Percentiles rank a stretch among this genome's conserved stretches.
Evolutionary conservation across 2,113 vertebrate genomes (phyloP).

Genomic region (Acrocephalus kingi): DNA sequence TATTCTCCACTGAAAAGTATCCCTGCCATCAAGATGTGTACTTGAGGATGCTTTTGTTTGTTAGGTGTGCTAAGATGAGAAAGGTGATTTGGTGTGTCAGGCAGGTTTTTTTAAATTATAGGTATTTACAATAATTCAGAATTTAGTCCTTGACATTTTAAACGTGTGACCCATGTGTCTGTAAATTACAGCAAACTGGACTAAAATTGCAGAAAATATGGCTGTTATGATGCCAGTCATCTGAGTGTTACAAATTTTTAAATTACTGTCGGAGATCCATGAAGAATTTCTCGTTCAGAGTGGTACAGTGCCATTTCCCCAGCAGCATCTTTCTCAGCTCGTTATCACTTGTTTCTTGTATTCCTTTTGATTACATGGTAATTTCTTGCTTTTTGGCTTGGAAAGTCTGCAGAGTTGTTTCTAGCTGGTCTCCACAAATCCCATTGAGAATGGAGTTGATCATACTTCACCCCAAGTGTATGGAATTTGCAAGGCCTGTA

Average conservation of each 20-base stretch:
- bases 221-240: neutral
- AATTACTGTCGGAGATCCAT: neutral
- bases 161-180: neutral
- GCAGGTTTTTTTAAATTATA: neutral
- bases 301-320: neutral
- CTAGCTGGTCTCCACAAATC: neutral
- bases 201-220: neutral
- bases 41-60: neutral
- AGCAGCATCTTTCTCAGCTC: neutral
- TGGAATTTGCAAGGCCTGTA: neutral
- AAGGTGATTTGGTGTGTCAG: neutral
- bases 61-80: neutral
- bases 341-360: neutral
- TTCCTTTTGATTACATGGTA: neutral
- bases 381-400: neutral
- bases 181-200: neutral
- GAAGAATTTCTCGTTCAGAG: neutral
- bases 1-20: neutral
- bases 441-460: neutral
- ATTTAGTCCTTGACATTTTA: neutral
- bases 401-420: neutral
- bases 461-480: neutral
- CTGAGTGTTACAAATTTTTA: neutral
- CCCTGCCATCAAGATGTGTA: neutral
- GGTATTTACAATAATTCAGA: neutral